Evolutionary conservation across 2,113 vertebrate species (phyloP), one percentile per base, ranked within the genome.

Genomic region (Crocuta crocuta): DNA sequence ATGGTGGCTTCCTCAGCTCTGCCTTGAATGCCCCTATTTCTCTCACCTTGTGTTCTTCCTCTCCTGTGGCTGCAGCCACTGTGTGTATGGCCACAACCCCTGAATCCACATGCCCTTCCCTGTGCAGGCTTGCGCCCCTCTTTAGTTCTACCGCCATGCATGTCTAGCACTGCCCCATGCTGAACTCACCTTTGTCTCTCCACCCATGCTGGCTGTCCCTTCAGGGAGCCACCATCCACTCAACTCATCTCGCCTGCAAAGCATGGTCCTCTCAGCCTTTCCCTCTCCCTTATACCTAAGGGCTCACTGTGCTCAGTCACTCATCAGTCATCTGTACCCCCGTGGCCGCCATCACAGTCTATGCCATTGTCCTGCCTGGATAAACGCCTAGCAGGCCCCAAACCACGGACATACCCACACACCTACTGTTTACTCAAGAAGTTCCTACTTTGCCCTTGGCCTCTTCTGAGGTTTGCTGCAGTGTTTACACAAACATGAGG

Each of bases 331-430:
- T 28, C 10, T 35, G 73, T 7, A 53, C 0, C 1, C 19, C 16
- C 11, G 6, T 0, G 16, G 48, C 17, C 2, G 0, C n/a, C 1
- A 10, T 15, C 39, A 63, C 2, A 3, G n/a, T 31, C 45, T 11
- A 15, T 0, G 16, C 43, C n/a, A 13, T 23, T 33, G 0, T 43
- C 21, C 63, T 5, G 28, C 50, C 28, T 39, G 5, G 39, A 31
- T 31, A 45, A 73, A 3, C 6, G 45, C 45, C 43, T n/a, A 35
- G 24, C 28, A 2, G 5, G 55, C 23, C 9, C 23, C 53, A 70
- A 28, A 82, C 3, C 3, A 63, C 0, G 0, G 63, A 68, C 12
- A 6, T 10, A 4, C 15, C 2, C 12, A 1, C 0, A 6, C 0
- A 21, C 13, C 1, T 6, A 16, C 0, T 15, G 43, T 43, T 65